phyloP scores from a whole-genome alignment of 2,888 invertebrate genomes.

The Drosophila niveifrons region DNA sequence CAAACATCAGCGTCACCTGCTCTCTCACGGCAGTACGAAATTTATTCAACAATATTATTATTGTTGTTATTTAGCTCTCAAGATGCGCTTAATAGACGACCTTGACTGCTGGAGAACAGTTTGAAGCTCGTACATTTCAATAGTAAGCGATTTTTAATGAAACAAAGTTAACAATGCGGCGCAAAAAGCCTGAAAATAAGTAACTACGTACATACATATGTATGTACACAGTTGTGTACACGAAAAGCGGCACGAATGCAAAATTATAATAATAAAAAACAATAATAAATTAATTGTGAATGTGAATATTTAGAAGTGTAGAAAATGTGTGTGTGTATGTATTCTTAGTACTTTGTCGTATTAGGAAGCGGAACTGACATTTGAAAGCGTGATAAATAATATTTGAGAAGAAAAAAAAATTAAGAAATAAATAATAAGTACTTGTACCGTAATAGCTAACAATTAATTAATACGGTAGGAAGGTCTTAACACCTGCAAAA shows the following conservation, averaged over 20 bases:
- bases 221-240: constrained; percentile 5
- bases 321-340: constrained; percentile 47
- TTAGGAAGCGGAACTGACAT: constrained; percentile 77
- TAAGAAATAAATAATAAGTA: constrained; percentile 1
- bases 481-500: not conserved
- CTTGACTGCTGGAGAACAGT: constrained; percentile 60
- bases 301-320: constrained; percentile 17
- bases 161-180: constrained; percentile 72
- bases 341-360: constrained; percentile 53
- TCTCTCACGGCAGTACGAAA: not conserved
- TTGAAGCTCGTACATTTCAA: constrained; percentile 37
- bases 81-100: constrained; percentile 74
- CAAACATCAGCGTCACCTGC: constrained; percentile 3
- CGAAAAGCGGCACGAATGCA: constrained; percentile 27
- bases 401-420: constrained; percentile 19
- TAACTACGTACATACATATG: not conserved
- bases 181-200: constrained; percentile 31
- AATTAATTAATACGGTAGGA: constrained; percentile 30
- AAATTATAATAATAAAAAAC: constrained; percentile 59
- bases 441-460: constrained; percentile 21
- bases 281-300: constrained; percentile 46
- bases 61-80: constrained; percentile 34
- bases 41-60: constrained; percentile 37
- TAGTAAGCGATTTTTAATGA: constrained; percentile 73
- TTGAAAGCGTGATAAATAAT: constrained; percentile 52